A percentile compares a stretch with the other conserved stretches of the same genome.
These are phyloP conservation scores for Distichodus sexfasciatus DNA, from an alignment of 2,797 vertebrate genomes.

Conservation along the genomic window DNA sequence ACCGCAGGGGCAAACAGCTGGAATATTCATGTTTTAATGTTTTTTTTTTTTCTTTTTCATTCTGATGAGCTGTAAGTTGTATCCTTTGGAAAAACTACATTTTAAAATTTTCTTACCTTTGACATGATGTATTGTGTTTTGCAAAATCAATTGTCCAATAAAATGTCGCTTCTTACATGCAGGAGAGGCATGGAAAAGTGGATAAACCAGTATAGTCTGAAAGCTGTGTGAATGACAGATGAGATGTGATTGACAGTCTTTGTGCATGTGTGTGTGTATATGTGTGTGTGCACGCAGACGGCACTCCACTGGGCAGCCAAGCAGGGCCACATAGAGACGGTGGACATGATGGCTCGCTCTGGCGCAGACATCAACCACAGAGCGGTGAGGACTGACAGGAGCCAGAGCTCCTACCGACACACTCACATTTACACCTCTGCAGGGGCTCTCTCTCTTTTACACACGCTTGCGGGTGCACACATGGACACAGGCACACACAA, in stretches of 20 bases:
- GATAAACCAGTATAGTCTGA: not conserved
- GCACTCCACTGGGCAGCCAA: conserved; percentile 77
- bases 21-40: not conserved
- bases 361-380: conserved; percentile 76
- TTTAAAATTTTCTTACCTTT: too few species aligned
- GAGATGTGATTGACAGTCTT: conserved; percentile 34
- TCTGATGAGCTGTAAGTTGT: too few species aligned
- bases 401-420: conserved; percentile 63
- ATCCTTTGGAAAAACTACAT: too few species aligned
- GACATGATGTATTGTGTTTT: not conserved
- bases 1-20: not conserved
- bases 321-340: conserved; percentile 71
- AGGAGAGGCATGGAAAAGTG: conserved; percentile 45
- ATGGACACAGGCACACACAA: conserved; percentile 9
- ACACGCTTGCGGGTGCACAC: conserved; percentile 13
- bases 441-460: conserved; percentile 21
- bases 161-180: not conserved
- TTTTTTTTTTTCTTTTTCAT: too few species aligned
- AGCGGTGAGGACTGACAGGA: conserved; percentile 75
- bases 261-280: conserved; percentile 44
- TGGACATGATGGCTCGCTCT: conserved; percentile 73
- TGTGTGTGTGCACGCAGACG: conserved; percentile 66
- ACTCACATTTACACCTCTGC: conserved; percentile 63
- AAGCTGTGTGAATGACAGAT: conserved; percentile 62
- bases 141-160: not conserved